Evolutionary conservation across 2,888 invertebrate species (phyloP), one percentile per base, ranked within the genome.

Genomic region (Volucella bombylans): DNA sequence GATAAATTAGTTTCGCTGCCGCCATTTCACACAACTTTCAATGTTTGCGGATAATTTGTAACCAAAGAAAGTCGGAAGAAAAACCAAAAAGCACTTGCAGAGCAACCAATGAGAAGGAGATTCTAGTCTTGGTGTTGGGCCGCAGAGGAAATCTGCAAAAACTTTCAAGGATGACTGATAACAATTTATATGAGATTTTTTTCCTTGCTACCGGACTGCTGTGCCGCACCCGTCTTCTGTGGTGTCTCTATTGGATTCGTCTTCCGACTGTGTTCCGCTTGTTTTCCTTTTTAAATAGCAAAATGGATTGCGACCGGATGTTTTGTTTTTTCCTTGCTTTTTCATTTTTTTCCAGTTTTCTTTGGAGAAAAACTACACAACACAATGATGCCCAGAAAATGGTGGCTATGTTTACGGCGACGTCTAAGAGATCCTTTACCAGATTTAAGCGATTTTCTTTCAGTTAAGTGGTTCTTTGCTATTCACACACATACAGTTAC

Each of bases 1-100:
- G 86, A 87, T 87, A 87, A 87, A 87, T 87, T 87, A 87, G 87
- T 86, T 87, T 86, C 74, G 78, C 71, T 86, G 69, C 82, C 82
- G 71, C 86, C 82, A 86, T 79, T 73, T 82, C 68, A 68, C 72
- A 74, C 78, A 81, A 82, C 81, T 81, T 82, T 86, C 82, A 82
- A 76, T 82, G 76, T 83, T 81, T 86, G 79, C 74, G 64, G 78
- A 86, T 86, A 86, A 86, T 80, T 74, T 78, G 83, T 80, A 80
- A 81, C 83, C 77, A 45, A 77, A 73, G 61, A 73, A 85, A 71
- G 80, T 76, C 55, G 55, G 67, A 43, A 77, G 61, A 4, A 62
- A 12, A 31, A 62, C 8, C 12, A 67, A 69, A 18, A 43, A 59
- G 50, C 64, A 15, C 15, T 61, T 14, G 38, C 62, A 49, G 14